Conservation (phyloP, 1,140 invertebrate species). For the Ceratina japonica region DNA sequence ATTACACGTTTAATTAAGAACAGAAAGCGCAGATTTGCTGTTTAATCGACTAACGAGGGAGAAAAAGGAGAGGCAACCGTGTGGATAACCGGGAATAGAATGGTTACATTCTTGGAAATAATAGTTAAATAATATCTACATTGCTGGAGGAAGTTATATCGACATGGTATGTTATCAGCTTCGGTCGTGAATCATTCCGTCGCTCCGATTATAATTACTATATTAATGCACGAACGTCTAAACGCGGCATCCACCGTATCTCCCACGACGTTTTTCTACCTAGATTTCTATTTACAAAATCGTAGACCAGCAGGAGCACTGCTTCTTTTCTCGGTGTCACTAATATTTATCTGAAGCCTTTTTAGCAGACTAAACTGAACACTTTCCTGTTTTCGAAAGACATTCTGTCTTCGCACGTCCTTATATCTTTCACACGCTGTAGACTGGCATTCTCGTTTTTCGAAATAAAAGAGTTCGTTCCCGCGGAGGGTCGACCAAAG, state of each 20-base stretch:
- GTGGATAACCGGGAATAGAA: neutral
- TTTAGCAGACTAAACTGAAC: neutral
- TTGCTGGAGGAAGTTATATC: conserved; percentile 24
- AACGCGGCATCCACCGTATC: neutral
- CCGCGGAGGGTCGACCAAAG: too few relatives aligned
- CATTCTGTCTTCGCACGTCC: neutral
- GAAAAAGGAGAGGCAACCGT: neutral
- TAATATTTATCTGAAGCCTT: neutral
- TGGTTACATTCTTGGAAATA: neutral
- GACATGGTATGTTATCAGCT: conserved; percentile 2
- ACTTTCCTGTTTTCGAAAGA: neutral
- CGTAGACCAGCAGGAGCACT: neutral
- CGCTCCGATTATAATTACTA: neutral
- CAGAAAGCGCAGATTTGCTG: neutral
- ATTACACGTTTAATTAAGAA: neutral
- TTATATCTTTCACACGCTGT: neutral
- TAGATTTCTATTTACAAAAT: conserved; percentile 19
- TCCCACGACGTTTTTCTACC: conserved; percentile 8
- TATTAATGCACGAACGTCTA: neutral
- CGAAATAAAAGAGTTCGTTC: too few relatives aligned
- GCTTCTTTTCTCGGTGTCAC: neutral
- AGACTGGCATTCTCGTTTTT: too few relatives aligned
- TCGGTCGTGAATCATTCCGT: conserved; percentile 7
- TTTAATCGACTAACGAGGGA: neutral
- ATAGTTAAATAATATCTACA: conserved; percentile 15